phyloP scores from a whole-genome alignment of 2,797 vertebrate species.

The Phataginus tetradactyla region DNA sequence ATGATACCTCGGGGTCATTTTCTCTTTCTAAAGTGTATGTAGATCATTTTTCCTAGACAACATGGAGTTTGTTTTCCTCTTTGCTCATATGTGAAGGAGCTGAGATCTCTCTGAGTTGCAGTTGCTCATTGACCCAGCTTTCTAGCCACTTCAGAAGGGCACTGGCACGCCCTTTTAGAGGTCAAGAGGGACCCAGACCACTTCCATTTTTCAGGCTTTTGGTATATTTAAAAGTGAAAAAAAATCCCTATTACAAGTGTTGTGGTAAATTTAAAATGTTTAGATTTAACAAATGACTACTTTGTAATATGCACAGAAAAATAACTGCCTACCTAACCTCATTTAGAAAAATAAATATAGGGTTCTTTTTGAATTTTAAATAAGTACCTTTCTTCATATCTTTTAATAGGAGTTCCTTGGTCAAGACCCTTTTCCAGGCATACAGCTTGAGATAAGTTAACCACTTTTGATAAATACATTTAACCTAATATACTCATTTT shows the following conservation, averaged over 20 bases:
- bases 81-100: not conserved
- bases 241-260: not conserved
- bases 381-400: too few species aligned
- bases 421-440: not conserved
- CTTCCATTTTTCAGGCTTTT: not conserved
- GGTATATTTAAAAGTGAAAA: not conserved
- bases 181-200: not conserved
- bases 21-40: not conserved
- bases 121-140: not conserved
- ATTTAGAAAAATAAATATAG: not conserved
- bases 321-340: not conserved
- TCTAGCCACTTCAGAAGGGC: not conserved
- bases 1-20: not conserved
- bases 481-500: not conserved
- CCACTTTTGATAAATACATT: not conserved
- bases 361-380: not conserved
- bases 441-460: not conserved
- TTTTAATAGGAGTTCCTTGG: not conserved
- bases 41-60: not conserved
- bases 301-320: not conserved
- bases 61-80: not conserved
- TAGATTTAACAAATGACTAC: not conserved
- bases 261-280: not conserved
- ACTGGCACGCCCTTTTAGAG: not conserved
- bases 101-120: not conserved